A percentile compares a stretch with the other conserved stretches of the same genome.
These are phyloP conservation scores for Sminthurinus signatus DNA, from an alignment of 1,140 invertebrate species.

Conservation along the genomic window DNA sequence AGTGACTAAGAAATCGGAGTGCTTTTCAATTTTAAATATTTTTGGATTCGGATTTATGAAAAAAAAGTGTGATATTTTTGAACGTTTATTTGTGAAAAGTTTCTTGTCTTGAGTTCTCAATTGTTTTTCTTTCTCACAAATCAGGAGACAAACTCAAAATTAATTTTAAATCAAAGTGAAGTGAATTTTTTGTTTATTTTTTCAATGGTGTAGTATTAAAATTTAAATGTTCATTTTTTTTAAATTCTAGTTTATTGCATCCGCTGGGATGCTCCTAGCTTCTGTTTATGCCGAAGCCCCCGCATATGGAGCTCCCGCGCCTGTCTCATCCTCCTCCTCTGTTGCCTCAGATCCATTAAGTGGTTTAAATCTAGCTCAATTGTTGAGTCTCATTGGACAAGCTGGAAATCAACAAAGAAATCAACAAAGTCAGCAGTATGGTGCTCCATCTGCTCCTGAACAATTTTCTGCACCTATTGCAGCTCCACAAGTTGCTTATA, in stretches of 20 bases:
- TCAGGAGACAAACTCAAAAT: not conserved
- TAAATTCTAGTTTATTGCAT: conserved; percentile 5
- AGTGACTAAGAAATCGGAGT: not conserved
- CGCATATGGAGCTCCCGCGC: not conserved
- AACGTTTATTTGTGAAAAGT: not conserved
- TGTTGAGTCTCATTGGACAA: not conserved
- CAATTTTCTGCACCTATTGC: not conserved
- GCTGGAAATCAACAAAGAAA: not conserved
- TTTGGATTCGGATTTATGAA: not conserved
- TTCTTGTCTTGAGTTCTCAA: not conserved
- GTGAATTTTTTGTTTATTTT: not conserved
- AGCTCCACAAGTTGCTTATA: conserved; percentile 3
- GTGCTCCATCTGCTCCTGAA: not conserved
- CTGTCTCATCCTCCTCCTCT: not conserved
- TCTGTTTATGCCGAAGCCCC: not conserved
- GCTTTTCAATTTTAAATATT: not conserved
- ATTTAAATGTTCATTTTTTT: not conserved
- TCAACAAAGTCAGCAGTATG: not conserved
- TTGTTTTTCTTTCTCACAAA: not conserved
- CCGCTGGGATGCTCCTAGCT: conserved; percentile 2
- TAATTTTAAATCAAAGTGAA: not conserved
- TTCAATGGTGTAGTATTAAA: not conserved
- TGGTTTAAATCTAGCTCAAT: conserved; percentile 1
- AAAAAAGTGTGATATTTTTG: not conserved
- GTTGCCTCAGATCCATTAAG: not conserved